A percentile compares a stretch with the other conserved stretches of the same genome.
Conservation (phyloP, 2,888 invertebrate genomes). For the Himalopsyche japonica region DNA sequence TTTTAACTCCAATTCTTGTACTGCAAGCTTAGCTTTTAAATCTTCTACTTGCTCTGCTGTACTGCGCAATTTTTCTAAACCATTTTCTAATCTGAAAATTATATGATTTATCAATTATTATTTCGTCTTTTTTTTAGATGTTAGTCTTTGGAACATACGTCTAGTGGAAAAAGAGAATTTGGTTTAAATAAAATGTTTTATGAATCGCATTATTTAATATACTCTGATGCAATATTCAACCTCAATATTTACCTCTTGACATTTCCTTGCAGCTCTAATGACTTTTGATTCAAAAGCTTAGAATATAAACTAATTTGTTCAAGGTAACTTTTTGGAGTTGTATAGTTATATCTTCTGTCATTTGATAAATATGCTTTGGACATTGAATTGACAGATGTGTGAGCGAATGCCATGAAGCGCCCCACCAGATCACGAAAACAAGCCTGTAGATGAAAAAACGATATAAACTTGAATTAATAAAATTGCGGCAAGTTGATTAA, state of each 20-base stretch:
- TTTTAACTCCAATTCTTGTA: constrained; percentile 90
- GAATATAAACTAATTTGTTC: constrained; percentile 93
- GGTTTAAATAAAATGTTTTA: no score
- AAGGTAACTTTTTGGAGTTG: constrained; percentile 94
- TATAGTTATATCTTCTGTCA: constrained; percentile 94
- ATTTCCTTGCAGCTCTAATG: constrained; percentile 82
- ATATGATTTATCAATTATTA: background rate
- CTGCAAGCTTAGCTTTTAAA: constrained; percentile 86
- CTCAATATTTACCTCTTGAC: constrained; percentile 74
- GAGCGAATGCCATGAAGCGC: constrained; percentile 93
- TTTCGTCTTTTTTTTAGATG: no score
- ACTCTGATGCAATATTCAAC: no score
- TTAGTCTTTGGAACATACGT: no score
- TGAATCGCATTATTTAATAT: no score
- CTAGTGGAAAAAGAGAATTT: no score
- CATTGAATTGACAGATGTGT: constrained; percentile 89
- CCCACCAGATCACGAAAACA: constrained; percentile 82
- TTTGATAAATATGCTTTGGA: constrained; percentile 85
- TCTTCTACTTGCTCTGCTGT: constrained; percentile 93
- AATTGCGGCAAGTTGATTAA: no score
- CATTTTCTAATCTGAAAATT: constrained; percentile 77
- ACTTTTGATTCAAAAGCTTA: constrained; percentile 82
- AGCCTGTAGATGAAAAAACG: constrained; percentile 51
- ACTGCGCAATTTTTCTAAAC: constrained; percentile 85
- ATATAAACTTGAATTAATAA: background rate